phyloP scores from a whole-genome alignment of 2,888 invertebrate genomes.

The Cartodere bifasciata region DNA sequence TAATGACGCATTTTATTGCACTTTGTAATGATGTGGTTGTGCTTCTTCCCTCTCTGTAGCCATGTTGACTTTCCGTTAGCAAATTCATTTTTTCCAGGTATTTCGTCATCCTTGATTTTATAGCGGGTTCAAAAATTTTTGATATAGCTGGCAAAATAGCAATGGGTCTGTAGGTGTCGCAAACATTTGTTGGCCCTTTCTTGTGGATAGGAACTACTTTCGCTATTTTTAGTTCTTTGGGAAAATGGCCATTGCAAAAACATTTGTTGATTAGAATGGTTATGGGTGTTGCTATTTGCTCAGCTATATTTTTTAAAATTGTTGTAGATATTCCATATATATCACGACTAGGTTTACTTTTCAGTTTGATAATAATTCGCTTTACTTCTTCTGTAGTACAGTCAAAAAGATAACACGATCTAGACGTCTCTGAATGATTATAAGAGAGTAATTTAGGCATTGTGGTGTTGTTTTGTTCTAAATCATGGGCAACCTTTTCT shows the following conservation, averaged over 20 bases:
- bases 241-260: slow-evolving; percentile 1
- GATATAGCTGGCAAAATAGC: not conserved
- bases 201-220: slow-evolving; percentile 1
- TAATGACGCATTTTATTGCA: no score
- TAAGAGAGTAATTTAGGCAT: no score
- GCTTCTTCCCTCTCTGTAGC: no score
- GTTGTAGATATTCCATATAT: not conserved
- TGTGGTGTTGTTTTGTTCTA: no score
- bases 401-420: slow-evolving; percentile 2
- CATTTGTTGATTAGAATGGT: slow-evolving; percentile 3
- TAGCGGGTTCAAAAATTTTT: slow-evolving; percentile 1
- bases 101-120: slow-evolving; percentile 1
- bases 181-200: slow-evolving; percentile 4
- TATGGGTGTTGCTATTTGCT: slow-evolving; percentile 2
- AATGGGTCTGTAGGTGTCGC: slow-evolving; percentile 3
- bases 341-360: no score
- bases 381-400: not conserved
- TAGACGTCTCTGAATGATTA: slow-evolving; percentile 1
- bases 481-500: no score
- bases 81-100: not conserved
- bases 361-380: not conserved
- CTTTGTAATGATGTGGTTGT: no score
- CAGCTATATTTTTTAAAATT: slow-evolving; percentile 1
- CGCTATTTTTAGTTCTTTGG: slow-evolving; percentile 1
- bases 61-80: no score